phyloP scores from a whole-genome alignment of 2,113 vertebrate species.

The Danio rerio region GRCz12tu NC_133179.1:21890001-21890500 shows the following conservation, averaged over 20 bases:
- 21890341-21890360: constrained; percentile 56
- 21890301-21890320: constrained; percentile 72
- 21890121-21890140: background rate
- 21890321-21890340: constrained; percentile 61
- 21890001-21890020: background rate
- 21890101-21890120: constrained; percentile 20
- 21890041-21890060: background rate
- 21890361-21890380: constrained; percentile 62
- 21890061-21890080: background rate
- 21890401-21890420: constrained; percentile 44
- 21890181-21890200: constrained; percentile 51
- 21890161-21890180: constrained; percentile 2
- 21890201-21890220: constrained; percentile 73
- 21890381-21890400: constrained; percentile 20
- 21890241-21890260: constrained; percentile 60
- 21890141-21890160: background rate
- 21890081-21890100: background rate
- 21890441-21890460: background rate
- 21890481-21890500: background rate
- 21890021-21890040: constrained; percentile 16
- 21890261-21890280: constrained; percentile 78
- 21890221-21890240: constrained; percentile 73
- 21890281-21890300: constrained; percentile 60
- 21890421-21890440: constrained; percentile 1
- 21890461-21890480: background rate